A percentile compares a stretch with the other conserved stretches of the same genome.
Conservation (phyloP, 2,888 invertebrate genomes). For the Epistrophe eligans region DNA sequence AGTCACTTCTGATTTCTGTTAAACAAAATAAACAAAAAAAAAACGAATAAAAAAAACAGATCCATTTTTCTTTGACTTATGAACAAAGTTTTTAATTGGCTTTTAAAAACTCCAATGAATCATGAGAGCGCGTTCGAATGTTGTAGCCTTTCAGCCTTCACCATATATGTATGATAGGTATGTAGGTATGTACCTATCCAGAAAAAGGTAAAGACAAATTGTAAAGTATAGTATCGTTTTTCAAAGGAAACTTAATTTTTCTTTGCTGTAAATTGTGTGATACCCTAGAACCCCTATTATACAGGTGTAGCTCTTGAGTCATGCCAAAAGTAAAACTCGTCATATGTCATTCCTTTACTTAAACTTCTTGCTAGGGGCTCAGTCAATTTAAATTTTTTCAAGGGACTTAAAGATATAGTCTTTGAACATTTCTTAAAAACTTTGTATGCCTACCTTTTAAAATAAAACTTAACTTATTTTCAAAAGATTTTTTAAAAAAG, state of each 20-base stretch:
- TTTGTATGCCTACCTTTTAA: no score
- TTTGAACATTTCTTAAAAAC: no score
- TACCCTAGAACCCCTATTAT: neutral
- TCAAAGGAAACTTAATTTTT: neutral
- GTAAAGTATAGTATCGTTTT: neutral
- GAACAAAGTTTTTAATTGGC: constrained; percentile 73
- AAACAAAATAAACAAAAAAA: neutral
- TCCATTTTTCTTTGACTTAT: constrained; percentile 47
- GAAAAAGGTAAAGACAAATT: neutral
- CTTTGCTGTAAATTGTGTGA: neutral
- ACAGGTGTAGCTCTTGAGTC: neutral
- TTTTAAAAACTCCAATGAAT: constrained; percentile 74
- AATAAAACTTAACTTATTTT: no score
- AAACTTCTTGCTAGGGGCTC: no score
- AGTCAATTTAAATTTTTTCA: no score
- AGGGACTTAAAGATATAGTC: no score
- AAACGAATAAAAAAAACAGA: no score
- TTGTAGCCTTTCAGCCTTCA: constrained; percentile 14
- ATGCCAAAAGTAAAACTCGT: neutral
- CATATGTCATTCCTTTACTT: no score
- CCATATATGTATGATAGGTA: no score
- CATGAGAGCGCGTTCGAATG: constrained; percentile 45
- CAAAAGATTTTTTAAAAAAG: no score
- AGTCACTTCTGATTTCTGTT: constrained; percentile 16
- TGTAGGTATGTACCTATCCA: no score